Evolutionary conservation across 2,888 invertebrate genomes (phyloP), one percentile per base, ranked within the genome.

Genomic region (Perizoma affinitatum): DNA sequence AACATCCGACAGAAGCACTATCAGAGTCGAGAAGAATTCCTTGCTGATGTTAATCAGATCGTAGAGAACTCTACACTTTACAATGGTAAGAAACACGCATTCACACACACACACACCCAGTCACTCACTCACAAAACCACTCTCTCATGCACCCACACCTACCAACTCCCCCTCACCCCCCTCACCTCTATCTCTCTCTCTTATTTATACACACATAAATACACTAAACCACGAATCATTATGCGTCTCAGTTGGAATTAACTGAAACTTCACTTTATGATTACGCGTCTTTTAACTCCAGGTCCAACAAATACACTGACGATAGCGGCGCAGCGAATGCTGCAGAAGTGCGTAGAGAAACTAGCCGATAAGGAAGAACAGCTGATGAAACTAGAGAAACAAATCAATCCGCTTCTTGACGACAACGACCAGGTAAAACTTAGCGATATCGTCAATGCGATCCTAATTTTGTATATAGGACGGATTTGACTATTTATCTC

Each of bases 381-480:
- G 79, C 88, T 99, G 54, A 99, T 99, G 96, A 94, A 97, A 69
- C 87, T 99, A 43, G 99, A 99, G 86, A 99, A 99, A 86, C 97
- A 98, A 34, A 99, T 99, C 72, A 99, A 99, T 92, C 99, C 99
- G 0, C 92, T 99, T 52, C 92, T 99, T 42, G 99, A 99, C 83
- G 99, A 99, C 76, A 96, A 99, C 81, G 99, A 99, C 87, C 98
- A 98, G 92, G 94, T 92, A 69, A 65, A 34, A 45, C n/a, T 43
- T 55, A 5, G 5, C 42, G n/a, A 45, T 0, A 8, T 5, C 35
- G 5, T 5, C 34, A 5, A 38, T 6, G 38, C 38, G 38, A 5
- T 38, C 7, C 3, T 5, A 6, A 38, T 38, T 38, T 7, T 38
- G 38, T 38, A 38, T 5, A 4, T 4, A 22, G 22, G 1, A 6